Percentiles rank a stretch among this genome's conserved stretches.
These are phyloP conservation scores for Alcis repandata DNA, from an alignment of 2,888 invertebrate species.

Conservation along the genomic window DNA sequence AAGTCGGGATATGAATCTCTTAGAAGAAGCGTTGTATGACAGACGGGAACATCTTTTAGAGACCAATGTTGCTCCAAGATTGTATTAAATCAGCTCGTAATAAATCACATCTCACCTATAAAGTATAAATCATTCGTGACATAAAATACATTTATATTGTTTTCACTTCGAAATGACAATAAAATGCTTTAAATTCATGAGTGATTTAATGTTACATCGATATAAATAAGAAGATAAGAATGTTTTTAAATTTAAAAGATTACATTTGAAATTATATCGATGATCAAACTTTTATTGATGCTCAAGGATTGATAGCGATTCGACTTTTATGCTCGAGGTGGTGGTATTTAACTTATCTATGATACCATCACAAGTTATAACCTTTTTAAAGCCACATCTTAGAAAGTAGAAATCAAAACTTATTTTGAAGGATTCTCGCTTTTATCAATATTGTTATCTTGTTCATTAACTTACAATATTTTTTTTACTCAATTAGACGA, in stretches of 20 bases:
- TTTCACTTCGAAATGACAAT: constrained; percentile 83
- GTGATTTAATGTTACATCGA: constrained; percentile 77
- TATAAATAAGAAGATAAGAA: constrained; percentile 65
- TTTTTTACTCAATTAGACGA: too few species aligned
- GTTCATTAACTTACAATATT: background rate
- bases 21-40: constrained; percentile 8
- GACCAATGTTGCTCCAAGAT: constrained; percentile 62
- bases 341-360: constrained; percentile 38
- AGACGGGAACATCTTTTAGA: constrained; percentile 21
- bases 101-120: constrained; percentile 84
- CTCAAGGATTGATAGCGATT: constrained; percentile 59
- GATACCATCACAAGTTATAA: constrained; percentile 25
- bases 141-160: constrained; percentile 85
- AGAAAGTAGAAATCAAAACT: constrained; percentile 8
- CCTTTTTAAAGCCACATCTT: constrained; percentile 18
- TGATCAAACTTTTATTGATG: constrained; percentile 67
- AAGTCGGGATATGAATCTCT: constrained; percentile 6
- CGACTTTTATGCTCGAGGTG: constrained; percentile 50
- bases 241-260: constrained; percentile 60
- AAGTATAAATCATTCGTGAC: constrained; percentile 83
- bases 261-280: constrained; percentile 64
- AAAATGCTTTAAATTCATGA: constrained; percentile 83
- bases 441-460: background rate
- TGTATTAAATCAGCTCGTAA: constrained; percentile 75
- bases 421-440: background rate